phyloP scores from a whole-genome alignment of 2,888 invertebrate genomes.

The Sericinus montela region DNA sequence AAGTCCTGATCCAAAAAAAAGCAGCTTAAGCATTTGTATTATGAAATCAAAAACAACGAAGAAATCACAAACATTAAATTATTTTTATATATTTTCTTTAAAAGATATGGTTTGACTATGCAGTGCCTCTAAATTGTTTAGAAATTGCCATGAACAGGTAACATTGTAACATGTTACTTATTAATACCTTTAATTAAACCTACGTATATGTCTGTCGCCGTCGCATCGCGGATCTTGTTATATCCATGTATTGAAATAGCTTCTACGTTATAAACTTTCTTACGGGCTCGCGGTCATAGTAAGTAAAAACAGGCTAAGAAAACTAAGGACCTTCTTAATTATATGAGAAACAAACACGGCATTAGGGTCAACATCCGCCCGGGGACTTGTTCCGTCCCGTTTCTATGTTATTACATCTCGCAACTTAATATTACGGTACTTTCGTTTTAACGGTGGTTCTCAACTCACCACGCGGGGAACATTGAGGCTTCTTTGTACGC shows the following conservation, averaged over 20 bases:
- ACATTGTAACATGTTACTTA: too few relatives aligned
- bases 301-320: conserved; percentile 53
- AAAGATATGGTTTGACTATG: too few relatives aligned
- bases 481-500: conserved; percentile 7
- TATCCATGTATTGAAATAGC: not conserved
- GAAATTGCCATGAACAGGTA: too few relatives aligned
- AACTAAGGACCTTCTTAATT: conserved; percentile 53
- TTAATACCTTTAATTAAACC: too few relatives aligned
- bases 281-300: conserved; percentile 22
- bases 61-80: too few relatives aligned
- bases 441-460: conserved; percentile 34
- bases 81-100: too few relatives aligned
- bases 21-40: too few relatives aligned
- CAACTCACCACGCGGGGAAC: conserved; percentile 1
- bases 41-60: too few relatives aligned
- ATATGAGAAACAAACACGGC: conserved; percentile 58
- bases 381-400: conserved; percentile 35
- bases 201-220: too few relatives aligned
- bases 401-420: conserved; percentile 37
- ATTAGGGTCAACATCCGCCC: conserved; percentile 52
- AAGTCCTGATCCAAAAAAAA: too few relatives aligned
- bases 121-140: too few relatives aligned
- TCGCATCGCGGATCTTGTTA: not conserved
- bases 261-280: not conserved
- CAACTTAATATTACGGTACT: conserved; percentile 36